These are phyloP conservation scores for Dugesia japonica DNA, from an alignment of 2,888 invertebrate species.

Conservation along the genomic window DNA sequence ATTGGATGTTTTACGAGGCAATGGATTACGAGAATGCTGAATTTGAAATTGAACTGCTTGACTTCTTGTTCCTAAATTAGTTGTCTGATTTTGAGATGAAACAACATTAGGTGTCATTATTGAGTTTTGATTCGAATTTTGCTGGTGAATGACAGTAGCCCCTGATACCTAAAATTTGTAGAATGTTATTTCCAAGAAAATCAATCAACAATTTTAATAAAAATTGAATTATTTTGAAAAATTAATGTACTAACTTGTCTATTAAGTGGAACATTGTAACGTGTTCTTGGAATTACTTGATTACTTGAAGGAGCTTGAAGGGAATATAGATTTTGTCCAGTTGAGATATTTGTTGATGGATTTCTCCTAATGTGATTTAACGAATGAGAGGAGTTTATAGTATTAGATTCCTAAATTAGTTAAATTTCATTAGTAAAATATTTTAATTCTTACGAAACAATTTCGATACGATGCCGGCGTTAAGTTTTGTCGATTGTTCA, in stretches of 20 bases:
- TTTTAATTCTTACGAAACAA: not conserved
- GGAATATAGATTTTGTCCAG: not conserved
- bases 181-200: too few species aligned
- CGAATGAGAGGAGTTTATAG: not conserved
- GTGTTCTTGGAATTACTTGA: not conserved
- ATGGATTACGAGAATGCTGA: not conserved
- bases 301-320: not conserved
- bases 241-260: not conserved
- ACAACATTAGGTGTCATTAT: not conserved
- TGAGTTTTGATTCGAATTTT: not conserved
- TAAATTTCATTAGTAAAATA: not conserved
- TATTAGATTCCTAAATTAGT: not conserved
- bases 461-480: not conserved
- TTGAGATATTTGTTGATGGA: not conserved
- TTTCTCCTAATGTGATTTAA: not conserved
- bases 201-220: too few species aligned
- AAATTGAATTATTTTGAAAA: too few species aligned
- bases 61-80: not conserved
- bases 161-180: not conserved
- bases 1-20: not conserved
- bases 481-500: not conserved
- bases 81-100: not conserved
- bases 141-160: not conserved
- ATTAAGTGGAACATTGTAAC: not conserved
- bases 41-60: slow-evolving; percentile 13